Evolutionary conservation across 2,888 invertebrate species (phyloP), one percentile per base, ranked within the genome.

Genomic region (Leptopilina myrica): DNA sequence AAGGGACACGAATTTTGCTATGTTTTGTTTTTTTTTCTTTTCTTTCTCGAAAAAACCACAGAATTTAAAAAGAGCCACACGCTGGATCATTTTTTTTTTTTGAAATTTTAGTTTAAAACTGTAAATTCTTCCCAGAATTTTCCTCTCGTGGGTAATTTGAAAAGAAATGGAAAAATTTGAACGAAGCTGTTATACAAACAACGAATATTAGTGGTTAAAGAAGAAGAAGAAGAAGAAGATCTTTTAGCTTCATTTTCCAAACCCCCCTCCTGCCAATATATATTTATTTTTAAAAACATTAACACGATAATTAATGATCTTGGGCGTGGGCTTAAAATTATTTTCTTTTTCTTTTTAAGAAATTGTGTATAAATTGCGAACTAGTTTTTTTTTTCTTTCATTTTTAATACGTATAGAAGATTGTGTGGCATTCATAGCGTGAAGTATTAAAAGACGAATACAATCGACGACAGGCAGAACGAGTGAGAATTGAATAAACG

Each of bases 401-500:
- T 7, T 69, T 69, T 69, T 26, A 69, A 73, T 73, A 73, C 67
- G 56, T 56, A 56, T 73, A 73, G 73, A 56, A 73, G 73, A 73
- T 49, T 26, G 56, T 56, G 73, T 73, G 73, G 73, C 53, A 56
- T 73, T 73, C 53, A 73, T 73, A 56, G 73, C 73, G 26, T 73
- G 56, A 73, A 73, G 53, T 73, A 73, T 73, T 73, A 53, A 73
- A 69, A 73, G 73, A 56, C 73, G 53, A 73, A 73, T 73, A 73
- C 73, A 73, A 73, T 53, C 73, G 73, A 73, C 73, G 73, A 73
- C 73, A 73, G 73, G 73, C 73, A 73, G 56, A 73, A 73, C 73
- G 73, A 73, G 73, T 73, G 73, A 73, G 53, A 73, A 53, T 73
- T 73, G 49, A 73, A 73, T 73, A 56, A 73, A 56, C 53, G 33